Base-by-base conservation (phyloP, 1,140 invertebrate species). In the Drosophila yakuba region DNA sequence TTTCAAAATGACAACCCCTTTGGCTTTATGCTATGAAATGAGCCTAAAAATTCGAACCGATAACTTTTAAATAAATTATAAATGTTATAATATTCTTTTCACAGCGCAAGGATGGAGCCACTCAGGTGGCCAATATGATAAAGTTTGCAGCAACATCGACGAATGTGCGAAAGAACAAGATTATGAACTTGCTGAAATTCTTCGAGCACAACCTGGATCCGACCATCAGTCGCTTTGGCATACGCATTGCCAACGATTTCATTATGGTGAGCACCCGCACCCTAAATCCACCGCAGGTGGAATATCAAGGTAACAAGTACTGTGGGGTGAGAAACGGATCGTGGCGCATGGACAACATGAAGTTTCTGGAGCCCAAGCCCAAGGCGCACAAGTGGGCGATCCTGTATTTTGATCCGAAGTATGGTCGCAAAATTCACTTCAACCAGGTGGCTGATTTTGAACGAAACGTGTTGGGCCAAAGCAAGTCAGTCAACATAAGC, bases 91-190 rank as follows among this genome's bases (percentile, higher is more conserved):
- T 59, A 32, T 17, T 47, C 43, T 41, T 17, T 15, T 35, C 1
- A 17, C 35, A 93, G 60, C 93, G 92, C 44, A 94, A 94, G 50
- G 83, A 94, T 44, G 92, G 92, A 4, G 82, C 93, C 8, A 85
- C 39, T 0, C 96, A 96, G 91, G 94, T 96, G 1, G 64, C 93
- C 1, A 92, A 80, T 0, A 96, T 97, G 95, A 96, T 97, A 1
- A 91, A 78, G 38, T 92, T 92, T 44, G 94, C 96, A 2, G 96
- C 96, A 1, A 96, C 94, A 1, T 78, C 92, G 5, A 94, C 96
- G 0, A 78, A 93, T 3, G 84, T 76, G 1, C 93, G 96, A 0
- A 95, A 95, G 78, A 1, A 67, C 0, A 96, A 95, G 82, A 97
- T 97, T 25, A 92, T 94, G 78, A 86, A 94, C 8, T 92, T 94